Conservation (phyloP, 1,140 invertebrate species). For the Drosophila baimaii region DNA sequence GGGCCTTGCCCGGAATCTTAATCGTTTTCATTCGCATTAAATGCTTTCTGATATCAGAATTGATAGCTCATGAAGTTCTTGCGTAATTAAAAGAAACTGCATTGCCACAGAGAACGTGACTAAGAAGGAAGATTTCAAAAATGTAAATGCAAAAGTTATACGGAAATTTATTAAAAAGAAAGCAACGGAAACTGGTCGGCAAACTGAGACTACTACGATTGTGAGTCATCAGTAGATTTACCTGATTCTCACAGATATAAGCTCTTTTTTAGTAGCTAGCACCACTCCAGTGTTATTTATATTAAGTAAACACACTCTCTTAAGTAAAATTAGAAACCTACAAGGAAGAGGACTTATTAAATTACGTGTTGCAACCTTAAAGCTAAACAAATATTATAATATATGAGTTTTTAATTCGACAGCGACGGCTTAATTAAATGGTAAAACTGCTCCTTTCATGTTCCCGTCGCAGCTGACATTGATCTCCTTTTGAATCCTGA, state of each 20-base stretch:
- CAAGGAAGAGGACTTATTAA: background rate
- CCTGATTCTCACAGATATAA: slow-evolving; percentile 6
- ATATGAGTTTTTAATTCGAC: no score
- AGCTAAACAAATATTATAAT: background rate
- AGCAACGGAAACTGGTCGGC: slow-evolving; percentile 9
- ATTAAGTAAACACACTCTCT: background rate
- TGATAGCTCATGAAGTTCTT: background rate
- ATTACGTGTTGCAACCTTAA: background rate
- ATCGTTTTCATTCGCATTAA: background rate
- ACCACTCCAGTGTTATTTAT: background rate
- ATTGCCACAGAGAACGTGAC: slow-evolving; percentile 11
- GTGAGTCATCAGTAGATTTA: slow-evolving; percentile 12
- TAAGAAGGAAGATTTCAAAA: slow-evolving; percentile 10
- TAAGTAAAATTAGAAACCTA: background rate
- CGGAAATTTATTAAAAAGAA: slow-evolving; percentile 17
- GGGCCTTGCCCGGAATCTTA: background rate
- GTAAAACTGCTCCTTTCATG: slow-evolving; percentile 17
- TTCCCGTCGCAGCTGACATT: slow-evolving; percentile 34
- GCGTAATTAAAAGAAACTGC: background rate
- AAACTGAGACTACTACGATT: background rate
- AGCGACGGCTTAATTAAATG: background rate
- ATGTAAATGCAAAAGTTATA: background rate
- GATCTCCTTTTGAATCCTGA: slow-evolving; percentile 39
- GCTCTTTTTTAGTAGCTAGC: slow-evolving; percentile 3
- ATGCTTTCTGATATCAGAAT: background rate